phyloP scores from a whole-genome alignment of 2,113 vertebrate genomes.

The Stomatorhinus ivindoensis region DNA sequence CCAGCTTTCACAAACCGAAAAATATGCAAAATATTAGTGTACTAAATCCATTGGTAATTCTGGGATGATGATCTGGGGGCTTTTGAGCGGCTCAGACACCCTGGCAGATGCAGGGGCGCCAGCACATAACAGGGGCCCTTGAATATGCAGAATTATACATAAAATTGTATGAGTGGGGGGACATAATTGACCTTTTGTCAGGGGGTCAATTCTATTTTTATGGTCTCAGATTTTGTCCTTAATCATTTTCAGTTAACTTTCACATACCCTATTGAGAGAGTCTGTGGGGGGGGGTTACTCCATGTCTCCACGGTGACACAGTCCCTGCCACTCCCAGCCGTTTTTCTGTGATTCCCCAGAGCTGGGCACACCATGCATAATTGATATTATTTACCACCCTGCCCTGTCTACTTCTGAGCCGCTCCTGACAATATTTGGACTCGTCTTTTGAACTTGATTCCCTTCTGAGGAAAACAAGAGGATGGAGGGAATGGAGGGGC shows the following conservation, averaged over 20 bases:
- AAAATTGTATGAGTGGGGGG: background rate
- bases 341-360: background rate
- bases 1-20: background rate
- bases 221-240: background rate
- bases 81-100: background rate
- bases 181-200: background rate
- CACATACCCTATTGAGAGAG: background rate
- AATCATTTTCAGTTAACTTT: background rate
- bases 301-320: background rate
- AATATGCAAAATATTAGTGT: background rate
- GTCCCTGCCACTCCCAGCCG: background rate
- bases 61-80: background rate
- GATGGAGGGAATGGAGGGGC: background rate
- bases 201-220: background rate
- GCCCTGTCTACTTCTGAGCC: slow-evolving; percentile 8
- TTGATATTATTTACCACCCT: background rate
- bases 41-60: background rate
- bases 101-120: background rate
- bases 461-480: background rate
- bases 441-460: slow-evolving; percentile 5
- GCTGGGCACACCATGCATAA: background rate
- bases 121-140: background rate
- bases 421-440: slow-evolving; percentile 7
- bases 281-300: background rate
- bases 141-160: background rate